phyloP scores from a whole-genome alignment of 2,888 invertebrate genomes.

The Metallyticus violacea region DNA sequence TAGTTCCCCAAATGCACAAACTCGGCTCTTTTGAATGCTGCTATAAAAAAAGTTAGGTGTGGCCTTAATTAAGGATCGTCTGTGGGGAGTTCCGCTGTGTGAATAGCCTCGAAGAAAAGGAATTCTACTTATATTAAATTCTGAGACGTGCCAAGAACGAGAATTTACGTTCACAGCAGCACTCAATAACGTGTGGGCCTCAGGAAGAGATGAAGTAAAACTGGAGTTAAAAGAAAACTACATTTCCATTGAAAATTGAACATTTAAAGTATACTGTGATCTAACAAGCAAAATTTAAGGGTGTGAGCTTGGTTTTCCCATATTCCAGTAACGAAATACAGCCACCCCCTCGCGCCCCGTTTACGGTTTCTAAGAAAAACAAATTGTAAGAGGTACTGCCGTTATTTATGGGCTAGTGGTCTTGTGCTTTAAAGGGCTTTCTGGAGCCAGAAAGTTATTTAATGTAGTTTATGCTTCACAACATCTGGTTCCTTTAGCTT shows the following conservation, averaged over 20 bases:
- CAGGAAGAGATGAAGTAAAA: neutral
- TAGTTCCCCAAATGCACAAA: too few species aligned
- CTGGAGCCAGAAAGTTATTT: neutral
- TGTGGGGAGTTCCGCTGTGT: too few species aligned
- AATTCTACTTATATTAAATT: conserved; percentile 12
- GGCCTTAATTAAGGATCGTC: too few species aligned
- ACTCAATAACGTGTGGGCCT: neutral
- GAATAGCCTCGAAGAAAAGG: conserved; percentile 1
- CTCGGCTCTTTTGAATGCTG: too few species aligned
- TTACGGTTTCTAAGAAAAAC: neutral
- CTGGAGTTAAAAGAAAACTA: neutral
- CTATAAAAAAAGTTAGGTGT: too few species aligned
- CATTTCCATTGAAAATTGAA: neutral
- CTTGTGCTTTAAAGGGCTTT: neutral
- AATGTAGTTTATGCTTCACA: neutral
- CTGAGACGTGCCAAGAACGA: conserved; percentile 1
- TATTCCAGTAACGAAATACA: neutral
- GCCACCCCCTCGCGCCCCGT: too few species aligned
- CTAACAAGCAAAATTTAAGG: neutral
- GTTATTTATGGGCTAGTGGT: neutral
- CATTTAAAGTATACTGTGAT: neutral
- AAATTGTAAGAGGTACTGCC: neutral
- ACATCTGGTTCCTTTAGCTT: neutral
- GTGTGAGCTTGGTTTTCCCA: neutral
- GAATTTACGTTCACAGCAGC: neutral